A percentile compares a stretch with the other conserved stretches of the same genome.
These are phyloP conservation scores for Astropecten irregularis DNA, from an alignment of 53 echinoderm and acorn worm genomes.

Conservation along the genomic window DNA sequence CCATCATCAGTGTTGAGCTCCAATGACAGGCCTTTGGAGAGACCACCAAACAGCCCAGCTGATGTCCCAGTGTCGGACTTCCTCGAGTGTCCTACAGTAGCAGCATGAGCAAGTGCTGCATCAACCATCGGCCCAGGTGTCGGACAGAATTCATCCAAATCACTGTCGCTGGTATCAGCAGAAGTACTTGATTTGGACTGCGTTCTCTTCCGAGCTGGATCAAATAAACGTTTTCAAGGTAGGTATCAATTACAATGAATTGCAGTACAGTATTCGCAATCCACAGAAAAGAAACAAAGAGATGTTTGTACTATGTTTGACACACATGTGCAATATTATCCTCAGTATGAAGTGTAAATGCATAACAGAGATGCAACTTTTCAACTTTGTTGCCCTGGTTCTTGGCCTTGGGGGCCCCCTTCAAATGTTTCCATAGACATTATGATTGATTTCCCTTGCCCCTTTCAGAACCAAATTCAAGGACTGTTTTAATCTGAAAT, in stretches of 20 bases:
- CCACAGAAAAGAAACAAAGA: neutral
- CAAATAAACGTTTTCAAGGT: neutral
- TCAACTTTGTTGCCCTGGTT: no score
- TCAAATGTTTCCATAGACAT: no score
- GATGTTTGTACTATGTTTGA: neutral
- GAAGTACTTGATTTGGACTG: constrained; percentile 3
- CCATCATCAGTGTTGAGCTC: constrained; percentile 77
- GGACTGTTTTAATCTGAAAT: no score
- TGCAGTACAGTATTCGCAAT: neutral
- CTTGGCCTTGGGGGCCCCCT: no score
- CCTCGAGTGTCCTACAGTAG: constrained; percentile 37
- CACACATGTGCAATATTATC: neutral
- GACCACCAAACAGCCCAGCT: constrained; percentile 28
- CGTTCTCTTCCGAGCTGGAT: neutral
- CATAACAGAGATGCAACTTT: no score
- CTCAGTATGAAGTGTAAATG: no score
- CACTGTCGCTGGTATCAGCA: constrained; percentile 68
- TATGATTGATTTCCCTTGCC: no score
- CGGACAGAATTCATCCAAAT: constrained; percentile 88
- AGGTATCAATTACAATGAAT: neutral
- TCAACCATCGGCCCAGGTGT: constrained; percentile 75
- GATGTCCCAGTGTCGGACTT: neutral
- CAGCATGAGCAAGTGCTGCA: constrained; percentile 86
- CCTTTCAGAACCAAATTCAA: no score
- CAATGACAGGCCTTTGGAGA: constrained; percentile 33